Conservation (phyloP, 2,888 invertebrate genomes). For the Cryptosula pallasiana region DNA sequence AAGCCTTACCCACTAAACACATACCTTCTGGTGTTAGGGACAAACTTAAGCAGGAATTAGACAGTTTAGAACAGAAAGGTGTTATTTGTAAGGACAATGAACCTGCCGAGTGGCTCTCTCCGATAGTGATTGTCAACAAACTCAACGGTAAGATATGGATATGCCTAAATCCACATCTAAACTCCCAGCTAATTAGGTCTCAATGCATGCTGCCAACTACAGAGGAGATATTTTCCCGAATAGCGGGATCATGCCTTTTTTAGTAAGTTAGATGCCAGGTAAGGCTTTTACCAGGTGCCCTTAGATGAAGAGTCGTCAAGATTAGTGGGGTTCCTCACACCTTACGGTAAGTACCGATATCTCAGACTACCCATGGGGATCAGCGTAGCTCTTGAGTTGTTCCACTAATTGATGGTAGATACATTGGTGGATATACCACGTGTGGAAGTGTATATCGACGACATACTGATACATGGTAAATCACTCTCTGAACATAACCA, state of each 20-base stretch:
- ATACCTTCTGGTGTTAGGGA: background rate
- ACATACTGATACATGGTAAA: slow-evolving; percentile 30
- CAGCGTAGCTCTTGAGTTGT: slow-evolving; percentile 15
- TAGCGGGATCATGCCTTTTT: background rate
- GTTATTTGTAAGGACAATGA: slow-evolving; percentile 16
- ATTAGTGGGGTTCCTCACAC: slow-evolving; percentile 4
- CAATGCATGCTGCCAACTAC: background rate
- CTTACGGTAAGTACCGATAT: slow-evolving; percentile 3
- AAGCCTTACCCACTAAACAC: background rate
- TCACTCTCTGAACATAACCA: slow-evolving; percentile 30
- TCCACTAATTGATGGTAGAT: slow-evolving; percentile 4
- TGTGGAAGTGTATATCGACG: slow-evolving; percentile 29
- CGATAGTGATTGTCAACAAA: background rate
- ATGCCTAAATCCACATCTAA: background rate
- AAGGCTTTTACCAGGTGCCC: background rate
- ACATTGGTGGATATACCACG: slow-evolving; percentile 26
- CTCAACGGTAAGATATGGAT: background rate
- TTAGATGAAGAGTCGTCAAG: background rate
- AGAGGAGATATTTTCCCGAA: background rate
- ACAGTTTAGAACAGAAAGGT: background rate
- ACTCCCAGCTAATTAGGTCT: background rate
- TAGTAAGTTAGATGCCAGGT: background rate
- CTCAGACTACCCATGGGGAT: slow-evolving; percentile 12
- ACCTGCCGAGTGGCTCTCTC: slow-evolving; percentile 4
- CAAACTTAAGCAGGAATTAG: background rate